Base-by-base conservation (phyloP, 2,888 invertebrate species). In the Drosophila borborema region DNA sequence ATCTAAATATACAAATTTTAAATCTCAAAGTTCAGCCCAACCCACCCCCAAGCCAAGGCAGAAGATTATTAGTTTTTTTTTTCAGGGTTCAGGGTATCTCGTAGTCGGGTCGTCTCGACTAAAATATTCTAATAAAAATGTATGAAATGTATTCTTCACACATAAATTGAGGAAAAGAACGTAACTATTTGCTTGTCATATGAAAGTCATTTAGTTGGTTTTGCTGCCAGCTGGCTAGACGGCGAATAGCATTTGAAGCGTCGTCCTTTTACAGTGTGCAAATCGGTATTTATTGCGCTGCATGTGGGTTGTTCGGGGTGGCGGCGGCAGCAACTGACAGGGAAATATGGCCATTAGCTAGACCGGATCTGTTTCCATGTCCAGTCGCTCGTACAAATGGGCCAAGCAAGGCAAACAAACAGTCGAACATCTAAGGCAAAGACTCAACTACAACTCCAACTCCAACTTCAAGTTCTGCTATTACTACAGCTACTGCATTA, bases 321-420 rank as follows among this genome's bases (percentile, higher is more conserved):
- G 20, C 16, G 9, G 20, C n/a, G 45, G 34, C 68, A 54, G 31
- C 53, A 36, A 49, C 58, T 61, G 53, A 49, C 40, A 20, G 58
- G 36, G 62, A 63, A 51, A 46, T 59, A 41, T 62, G 69, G 69
- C 48, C 75, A 66, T 66, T 74, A 79, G 54, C 68, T 48, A 16
- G 60, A 38, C 36, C 43, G 46, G 45, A 59, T 56, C 49, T 61
- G 18, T 34, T 31, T 7, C 12, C 49, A 18, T 48, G 62, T 66
- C 41, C 54, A 51, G 51, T 51, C 18, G 34, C 34, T 36, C 8
- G 18, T 36, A 14, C 46, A 43, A 79, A 70, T 63, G 48, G 69
- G 75, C 60, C 74, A 72, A 78, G 67, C 72, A 79, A 62, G 71
- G 56, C 75, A 72, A 78, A 70, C 72, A 81, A 66, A 69, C 68